Evolutionary conservation across 2,888 invertebrate species (phyloP), one percentile per base, ranked within the genome.

Genomic region (Plutella xylostella): DNA sequence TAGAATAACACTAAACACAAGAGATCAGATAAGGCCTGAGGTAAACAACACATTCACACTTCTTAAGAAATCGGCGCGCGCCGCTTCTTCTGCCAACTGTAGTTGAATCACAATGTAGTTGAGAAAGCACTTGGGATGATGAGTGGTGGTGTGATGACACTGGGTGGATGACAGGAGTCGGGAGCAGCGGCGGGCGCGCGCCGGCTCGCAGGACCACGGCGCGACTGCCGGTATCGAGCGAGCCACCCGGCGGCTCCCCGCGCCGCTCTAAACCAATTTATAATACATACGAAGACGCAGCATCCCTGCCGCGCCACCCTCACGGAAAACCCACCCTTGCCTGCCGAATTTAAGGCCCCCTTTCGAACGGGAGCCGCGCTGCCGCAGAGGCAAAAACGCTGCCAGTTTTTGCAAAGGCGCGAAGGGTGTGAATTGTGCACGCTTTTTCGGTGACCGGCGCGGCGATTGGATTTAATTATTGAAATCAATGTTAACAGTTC

Each of bases 281-380:
- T 83, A 83, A 82, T 82, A 83, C 80, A 83, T 83, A 82, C 80
- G 69, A 73, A 76, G 78, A 71, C 77, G 77, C 80, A 83, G 82
- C 82, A 83, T 83, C 82, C 82, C 80, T 70, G 60, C 59, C 51
- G 48, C 48, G 43, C 48, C 39, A 39, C 45, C 47, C 43, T 63
- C 51, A 46, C 39, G 48, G 20, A 71, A 61, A 56, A 46, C 42
- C 53, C 48, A 70, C 70, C 67, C 55, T 68, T 56, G 17, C 1
- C 0, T 12, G n/a, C 1, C 0, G 2, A 0, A 2, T 35, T 51
- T 67, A 42, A 53, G 62, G 48, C 20, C 43, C 11, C 1, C 52
- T 45, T 60, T 63, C 68, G n/a, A 18, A 2, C 1, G 50, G 58
- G 0, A 30, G n/a, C 12, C 41, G 34, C 50, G 66, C 60, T 83